phyloP scores from a whole-genome alignment of 35 echinoderm and acorn worm genomes.

The Acanthaster planci region DNA sequence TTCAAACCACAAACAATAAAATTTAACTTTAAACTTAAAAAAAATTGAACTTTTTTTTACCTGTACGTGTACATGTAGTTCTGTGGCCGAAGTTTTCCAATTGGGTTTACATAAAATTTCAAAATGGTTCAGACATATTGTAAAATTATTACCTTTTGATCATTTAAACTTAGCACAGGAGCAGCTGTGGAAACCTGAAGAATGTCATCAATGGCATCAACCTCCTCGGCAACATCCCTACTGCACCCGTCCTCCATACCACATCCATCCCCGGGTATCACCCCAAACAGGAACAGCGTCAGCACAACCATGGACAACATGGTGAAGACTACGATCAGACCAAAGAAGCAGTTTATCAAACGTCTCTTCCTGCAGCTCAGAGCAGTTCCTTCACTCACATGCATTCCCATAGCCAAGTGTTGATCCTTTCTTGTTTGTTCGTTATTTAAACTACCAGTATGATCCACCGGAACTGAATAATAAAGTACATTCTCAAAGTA shows the following conservation, averaged over 20 bases:
- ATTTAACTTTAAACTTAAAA: too few species aligned
- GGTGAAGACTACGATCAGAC: neutral
- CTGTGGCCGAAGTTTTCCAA: too few species aligned
- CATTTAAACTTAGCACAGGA: neutral
- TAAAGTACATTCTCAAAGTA: too few species aligned
- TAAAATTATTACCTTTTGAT: neutral
- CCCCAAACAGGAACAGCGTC: neutral
- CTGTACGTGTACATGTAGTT: too few species aligned
- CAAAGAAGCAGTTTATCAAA: neutral
- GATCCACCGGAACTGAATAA: too few species aligned
- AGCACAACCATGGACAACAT: neutral
- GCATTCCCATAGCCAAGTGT: neutral
- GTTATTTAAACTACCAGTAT: too few species aligned
- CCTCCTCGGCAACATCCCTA: neutral
- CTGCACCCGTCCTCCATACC: neutral
- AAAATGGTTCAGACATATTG: too few species aligned
- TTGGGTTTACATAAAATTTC: too few species aligned
- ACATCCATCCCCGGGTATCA: neutral
- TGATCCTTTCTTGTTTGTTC: conserved; percentile 4
- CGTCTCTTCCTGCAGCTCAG: neutral
- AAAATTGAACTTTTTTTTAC: too few species aligned
- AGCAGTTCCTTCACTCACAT: neutral
- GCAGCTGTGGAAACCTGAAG: neutral
- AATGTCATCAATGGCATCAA: neutral
- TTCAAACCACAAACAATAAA: too few species aligned